phyloP scores from a whole-genome alignment of 2,797 vertebrate genomes.

The Arctocebus calabarensis region DNA sequence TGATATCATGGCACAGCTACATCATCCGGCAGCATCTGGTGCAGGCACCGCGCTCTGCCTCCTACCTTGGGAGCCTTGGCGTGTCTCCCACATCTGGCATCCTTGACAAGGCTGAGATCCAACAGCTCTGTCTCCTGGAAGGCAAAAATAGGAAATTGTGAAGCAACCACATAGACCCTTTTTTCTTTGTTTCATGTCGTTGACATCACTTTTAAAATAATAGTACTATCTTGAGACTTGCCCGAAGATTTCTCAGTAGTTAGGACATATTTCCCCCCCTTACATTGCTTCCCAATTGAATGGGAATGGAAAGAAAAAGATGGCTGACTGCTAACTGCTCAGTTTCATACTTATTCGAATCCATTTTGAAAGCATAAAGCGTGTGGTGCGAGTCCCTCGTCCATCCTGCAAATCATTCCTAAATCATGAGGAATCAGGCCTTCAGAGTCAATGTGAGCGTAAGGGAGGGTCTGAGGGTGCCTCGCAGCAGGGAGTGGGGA shows the following conservation, averaged over 20 bases:
- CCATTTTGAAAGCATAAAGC: not conserved
- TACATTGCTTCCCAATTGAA: not conserved
- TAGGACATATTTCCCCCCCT: not conserved
- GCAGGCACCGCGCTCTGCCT: not conserved
- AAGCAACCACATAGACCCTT: not conserved
- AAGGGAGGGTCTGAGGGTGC: not conserved
- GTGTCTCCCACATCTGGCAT: conserved; percentile 90
- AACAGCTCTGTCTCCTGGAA: conserved; percentile 90
- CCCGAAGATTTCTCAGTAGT: not conserved
- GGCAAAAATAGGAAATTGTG: conserved; percentile 73
- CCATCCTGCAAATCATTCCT: not conserved
- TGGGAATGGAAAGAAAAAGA: not conserved
- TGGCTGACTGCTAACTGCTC: not conserved
- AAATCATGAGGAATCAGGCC: not conserved
- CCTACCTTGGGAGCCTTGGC: conserved; percentile 92
- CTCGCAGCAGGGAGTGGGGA: not conserved
- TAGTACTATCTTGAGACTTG: conserved; percentile 38
- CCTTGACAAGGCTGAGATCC: conserved; percentile 91
- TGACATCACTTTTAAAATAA: conserved; percentile 44
- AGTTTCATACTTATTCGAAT: not conserved
- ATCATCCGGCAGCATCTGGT: conserved; percentile 62
- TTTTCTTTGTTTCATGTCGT: conserved; percentile 34
- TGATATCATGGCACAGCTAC: conserved; percentile 37
- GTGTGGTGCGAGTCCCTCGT: not conserved
- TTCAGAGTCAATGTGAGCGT: not conserved